Percentiles rank a stretch among this genome's conserved stretches.
phyloP scores from a whole-genome alignment of 2,113 vertebrate species.

The Gobio gobio region DNA sequence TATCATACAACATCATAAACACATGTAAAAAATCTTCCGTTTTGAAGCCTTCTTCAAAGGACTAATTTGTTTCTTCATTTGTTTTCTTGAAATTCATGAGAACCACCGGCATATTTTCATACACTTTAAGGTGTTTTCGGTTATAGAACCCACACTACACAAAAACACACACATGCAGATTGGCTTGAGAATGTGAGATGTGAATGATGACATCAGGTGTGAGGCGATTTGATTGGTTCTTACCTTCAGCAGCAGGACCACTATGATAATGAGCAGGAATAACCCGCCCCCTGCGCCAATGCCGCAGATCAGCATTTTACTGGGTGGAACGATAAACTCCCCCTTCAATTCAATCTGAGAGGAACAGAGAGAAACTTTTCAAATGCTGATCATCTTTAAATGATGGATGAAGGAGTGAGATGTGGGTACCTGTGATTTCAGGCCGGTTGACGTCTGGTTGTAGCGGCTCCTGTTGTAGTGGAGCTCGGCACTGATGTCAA shows the following conservation, averaged over 20 bases:
- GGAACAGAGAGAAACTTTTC: background rate
- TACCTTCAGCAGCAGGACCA: slow-evolving; percentile 68
- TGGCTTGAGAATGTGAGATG: background rate
- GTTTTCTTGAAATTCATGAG: too few relatives aligned
- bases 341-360: slow-evolving; percentile 58
- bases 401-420: background rate
- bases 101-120: too few relatives aligned
- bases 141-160: background rate
- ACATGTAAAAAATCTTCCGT: too few relatives aligned
- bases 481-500: slow-evolving; percentile 26
- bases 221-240: slow-evolving; percentile 35
- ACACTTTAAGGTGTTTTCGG: background rate
- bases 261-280: slow-evolving; percentile 63
- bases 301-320: slow-evolving; percentile 48
- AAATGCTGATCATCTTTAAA: background rate
- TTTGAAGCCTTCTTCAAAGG: too few relatives aligned
- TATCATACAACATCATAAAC: background rate
- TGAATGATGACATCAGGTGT: background rate
- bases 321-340: slow-evolving; percentile 59
- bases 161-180: background rate
- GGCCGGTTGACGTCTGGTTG: slow-evolving; percentile 4
- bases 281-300: slow-evolving; percentile 61
- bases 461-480: slow-evolving; percentile 32
- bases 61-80: too few relatives aligned
- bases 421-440: slow-evolving; percentile 20